Percentiles rank a stretch among this genome's conserved stretches.
Evolutionary conservation across 2,113 vertebrate species (phyloP).

Genomic region (Lycaon pictus): DNA sequence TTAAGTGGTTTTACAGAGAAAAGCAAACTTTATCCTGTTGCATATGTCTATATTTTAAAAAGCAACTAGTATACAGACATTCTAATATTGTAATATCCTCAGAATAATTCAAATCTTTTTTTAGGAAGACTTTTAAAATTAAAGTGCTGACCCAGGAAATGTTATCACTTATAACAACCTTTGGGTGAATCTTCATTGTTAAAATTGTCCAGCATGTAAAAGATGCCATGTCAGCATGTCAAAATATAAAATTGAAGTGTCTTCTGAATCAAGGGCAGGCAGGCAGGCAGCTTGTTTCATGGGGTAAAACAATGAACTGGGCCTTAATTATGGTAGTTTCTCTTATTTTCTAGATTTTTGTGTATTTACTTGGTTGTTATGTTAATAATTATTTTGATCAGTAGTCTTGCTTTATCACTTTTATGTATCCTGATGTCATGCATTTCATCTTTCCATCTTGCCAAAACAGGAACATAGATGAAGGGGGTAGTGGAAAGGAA

Average conservation of each 20-base stretch:
- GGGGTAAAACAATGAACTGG: not conserved
- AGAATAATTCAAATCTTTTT: not conserved
- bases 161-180: not conserved
- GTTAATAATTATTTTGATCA: not conserved
- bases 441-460: conserved; percentile 41
- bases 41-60: conserved; percentile 1
- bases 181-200: conserved; percentile 15
- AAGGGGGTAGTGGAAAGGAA: not conserved
- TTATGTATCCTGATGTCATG: not conserved
- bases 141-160: not conserved
- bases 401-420: not conserved
- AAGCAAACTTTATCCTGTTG: not conserved
- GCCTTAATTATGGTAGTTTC: not conserved
- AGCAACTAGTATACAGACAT: not conserved
- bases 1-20: conserved; percentile 36
- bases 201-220: not conserved
- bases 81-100: not conserved
- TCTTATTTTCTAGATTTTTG: conserved; percentile 15
- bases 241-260: not conserved
- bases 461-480: not conserved
- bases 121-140: not conserved
- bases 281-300: not conserved
- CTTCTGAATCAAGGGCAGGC: not conserved
- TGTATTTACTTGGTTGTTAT: conserved; percentile 6
- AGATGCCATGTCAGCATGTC: not conserved